Percentiles rank a stretch among this genome's conserved stretches.
Conservation (phyloP, 2,888 invertebrate genomes). For the Drosophila cracens region DNA sequence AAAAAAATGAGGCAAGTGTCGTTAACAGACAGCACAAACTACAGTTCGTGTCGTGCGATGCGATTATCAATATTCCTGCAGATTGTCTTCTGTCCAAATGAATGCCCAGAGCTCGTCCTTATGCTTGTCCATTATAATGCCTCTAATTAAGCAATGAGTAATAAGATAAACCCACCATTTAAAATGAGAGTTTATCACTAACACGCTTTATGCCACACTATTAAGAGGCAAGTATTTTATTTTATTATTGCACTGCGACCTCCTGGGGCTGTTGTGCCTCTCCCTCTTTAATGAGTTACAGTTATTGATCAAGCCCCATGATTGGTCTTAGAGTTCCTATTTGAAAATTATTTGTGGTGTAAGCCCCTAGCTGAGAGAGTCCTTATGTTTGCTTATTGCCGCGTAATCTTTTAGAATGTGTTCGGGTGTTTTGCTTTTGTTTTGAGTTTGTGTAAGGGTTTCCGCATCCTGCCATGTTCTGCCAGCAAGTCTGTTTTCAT, state of each 20-base stretch:
- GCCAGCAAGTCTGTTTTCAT: background rate
- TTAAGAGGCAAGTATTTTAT: background rate
- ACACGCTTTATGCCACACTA: no score
- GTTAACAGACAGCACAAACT: background rate
- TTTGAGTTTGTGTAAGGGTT: background rate
- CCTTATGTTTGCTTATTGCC: background rate
- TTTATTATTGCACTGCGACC: background rate
- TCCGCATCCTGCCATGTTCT: background rate
- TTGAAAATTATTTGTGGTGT: background rate
- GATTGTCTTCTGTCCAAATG: background rate
- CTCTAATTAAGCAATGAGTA: background rate
- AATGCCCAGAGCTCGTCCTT: background rate
- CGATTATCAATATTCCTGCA: constrained; percentile 1
- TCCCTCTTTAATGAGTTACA: background rate
- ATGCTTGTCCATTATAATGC: background rate
- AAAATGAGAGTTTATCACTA: background rate
- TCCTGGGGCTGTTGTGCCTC: background rate
- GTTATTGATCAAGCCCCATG: background rate
- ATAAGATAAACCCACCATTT: background rate
- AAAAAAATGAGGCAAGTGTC: background rate
- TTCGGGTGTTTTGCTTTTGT: background rate
- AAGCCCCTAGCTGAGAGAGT: background rate
- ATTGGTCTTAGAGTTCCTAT: background rate
- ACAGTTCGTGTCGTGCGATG: no score
- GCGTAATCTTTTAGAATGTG: background rate